phyloP scores from a whole-genome alignment of 2,888 invertebrate genomes.

The Ferrisia virgata region DNA sequence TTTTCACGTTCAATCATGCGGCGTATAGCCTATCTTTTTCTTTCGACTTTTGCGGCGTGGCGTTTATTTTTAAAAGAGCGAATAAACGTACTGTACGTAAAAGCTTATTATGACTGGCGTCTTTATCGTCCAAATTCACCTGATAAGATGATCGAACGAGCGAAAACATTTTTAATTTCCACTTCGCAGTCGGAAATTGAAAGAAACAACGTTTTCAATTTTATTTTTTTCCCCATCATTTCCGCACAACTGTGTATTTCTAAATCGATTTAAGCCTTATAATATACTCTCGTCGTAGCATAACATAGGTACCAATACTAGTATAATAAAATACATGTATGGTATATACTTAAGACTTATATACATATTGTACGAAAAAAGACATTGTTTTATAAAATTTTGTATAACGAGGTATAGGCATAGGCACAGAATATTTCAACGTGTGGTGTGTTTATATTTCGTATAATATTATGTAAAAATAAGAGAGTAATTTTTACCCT shows the following conservation, averaged over 20 bases:
- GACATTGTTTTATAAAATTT: too few species aligned
- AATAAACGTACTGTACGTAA: neutral
- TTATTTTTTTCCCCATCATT: neutral
- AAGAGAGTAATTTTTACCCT: too few species aligned
- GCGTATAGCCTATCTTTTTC: neutral
- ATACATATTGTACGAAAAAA: too few species aligned
- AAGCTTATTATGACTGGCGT: neutral
- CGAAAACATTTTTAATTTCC: neutral
- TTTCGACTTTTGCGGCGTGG: neutral
- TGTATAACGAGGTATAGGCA: too few species aligned
- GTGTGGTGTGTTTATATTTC: too few species aligned
- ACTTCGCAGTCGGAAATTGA: neutral
- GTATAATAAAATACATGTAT: too few species aligned
- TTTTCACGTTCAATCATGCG: neutral
- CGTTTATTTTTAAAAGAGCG: neutral
- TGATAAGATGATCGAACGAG: neutral
- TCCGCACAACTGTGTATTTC: neutral
- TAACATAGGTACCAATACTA: neutral
- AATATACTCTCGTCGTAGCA: neutral
- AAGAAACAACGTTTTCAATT: constrained; percentile 8
- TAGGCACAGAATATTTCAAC: too few species aligned
- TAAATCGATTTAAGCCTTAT: neutral
- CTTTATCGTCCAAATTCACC: neutral
- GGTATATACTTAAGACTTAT: too few species aligned
- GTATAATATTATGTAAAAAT: too few species aligned